A percentile compares a stretch with the other conserved stretches of the same genome.
Conservation (phyloP, 2,113 vertebrate genomes). For the Mellivora capensis region DNA sequence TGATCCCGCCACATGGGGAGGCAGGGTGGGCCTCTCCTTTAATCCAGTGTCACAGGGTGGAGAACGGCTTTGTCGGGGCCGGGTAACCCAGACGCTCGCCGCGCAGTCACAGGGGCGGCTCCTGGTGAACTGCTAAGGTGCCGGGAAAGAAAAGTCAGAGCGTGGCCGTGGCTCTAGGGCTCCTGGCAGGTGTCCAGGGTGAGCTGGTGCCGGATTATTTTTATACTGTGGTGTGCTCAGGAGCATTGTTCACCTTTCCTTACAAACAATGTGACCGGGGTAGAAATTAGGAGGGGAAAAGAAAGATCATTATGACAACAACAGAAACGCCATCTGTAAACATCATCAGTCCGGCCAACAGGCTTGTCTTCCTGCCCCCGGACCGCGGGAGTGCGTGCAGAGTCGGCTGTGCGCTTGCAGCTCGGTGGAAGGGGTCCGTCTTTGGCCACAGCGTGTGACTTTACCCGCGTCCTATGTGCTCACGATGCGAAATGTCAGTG, state of each 20-base stretch:
- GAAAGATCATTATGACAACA: not conserved
- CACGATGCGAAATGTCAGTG: not conserved
- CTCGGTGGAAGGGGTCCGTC: not conserved
- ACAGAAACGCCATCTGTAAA: not conserved
- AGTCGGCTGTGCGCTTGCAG: not conserved
- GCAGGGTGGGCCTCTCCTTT: not conserved
- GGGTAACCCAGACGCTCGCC: not conserved
- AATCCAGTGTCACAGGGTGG: not conserved
- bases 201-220: not conserved
- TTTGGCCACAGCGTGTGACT: not conserved
- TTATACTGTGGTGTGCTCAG: not conserved
- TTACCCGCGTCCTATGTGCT: not conserved
- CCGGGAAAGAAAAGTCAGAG: not conserved
- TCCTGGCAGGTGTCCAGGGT: not conserved
- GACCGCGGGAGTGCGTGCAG: not conserved
- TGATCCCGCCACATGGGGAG: rapidly evolving
- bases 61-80: not conserved
- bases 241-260: not conserved
- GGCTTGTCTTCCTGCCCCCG: rapidly evolving
- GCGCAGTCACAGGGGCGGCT: rapidly evolving
- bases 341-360: not conserved
- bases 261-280: not conserved
- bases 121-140: not conserved
- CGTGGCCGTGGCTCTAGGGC: too few relatives aligned
- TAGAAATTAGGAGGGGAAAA: not conserved